Conservation (phyloP, 2,888 invertebrate genomes). For the Agrotis clavis region DNA sequence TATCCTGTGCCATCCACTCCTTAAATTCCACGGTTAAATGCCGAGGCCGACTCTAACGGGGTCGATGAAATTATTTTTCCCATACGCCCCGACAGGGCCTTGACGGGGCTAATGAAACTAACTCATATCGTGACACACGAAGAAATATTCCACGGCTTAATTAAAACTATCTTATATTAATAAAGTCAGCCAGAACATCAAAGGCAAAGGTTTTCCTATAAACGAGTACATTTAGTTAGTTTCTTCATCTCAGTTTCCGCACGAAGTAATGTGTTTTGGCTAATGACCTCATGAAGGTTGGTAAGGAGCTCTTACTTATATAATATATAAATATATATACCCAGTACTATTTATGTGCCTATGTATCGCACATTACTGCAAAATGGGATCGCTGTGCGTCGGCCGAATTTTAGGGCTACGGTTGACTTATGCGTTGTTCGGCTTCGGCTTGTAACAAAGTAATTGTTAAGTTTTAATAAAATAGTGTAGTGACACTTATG, state of each 20-base stretch:
- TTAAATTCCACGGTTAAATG: too few relatives aligned
- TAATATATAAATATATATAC: conserved; percentile 31
- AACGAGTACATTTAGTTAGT: conserved; percentile 9
- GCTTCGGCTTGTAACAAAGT: too few relatives aligned
- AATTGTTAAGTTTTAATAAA: too few relatives aligned
- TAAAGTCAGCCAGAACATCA: conserved; percentile 13
- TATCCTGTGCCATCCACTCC: too few relatives aligned
- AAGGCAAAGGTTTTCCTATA: not conserved
- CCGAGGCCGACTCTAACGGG: too few relatives aligned
- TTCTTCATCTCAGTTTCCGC: conserved; percentile 31
- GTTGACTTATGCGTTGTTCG: conserved; percentile 19
- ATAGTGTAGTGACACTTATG: too few relatives aligned
- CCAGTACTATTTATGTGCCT: conserved; percentile 21
- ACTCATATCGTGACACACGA: not conserved
- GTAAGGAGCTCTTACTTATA: conserved; percentile 9
- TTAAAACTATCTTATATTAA: conserved; percentile 5
- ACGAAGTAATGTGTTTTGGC: conserved; percentile 36
- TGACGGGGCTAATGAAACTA: too few relatives aligned
- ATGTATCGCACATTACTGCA: conserved; percentile 30
- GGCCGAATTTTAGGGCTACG: conserved; percentile 24
- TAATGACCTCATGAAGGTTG: conserved; percentile 45
- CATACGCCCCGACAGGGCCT: too few relatives aligned
- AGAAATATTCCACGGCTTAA: not conserved
- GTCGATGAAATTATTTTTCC: too few relatives aligned
- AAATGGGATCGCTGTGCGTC: conserved; percentile 25